phyloP scores from a whole-genome alignment of 2,113 vertebrate genomes.

The Tympanuchus pallidicinctus region DNA sequence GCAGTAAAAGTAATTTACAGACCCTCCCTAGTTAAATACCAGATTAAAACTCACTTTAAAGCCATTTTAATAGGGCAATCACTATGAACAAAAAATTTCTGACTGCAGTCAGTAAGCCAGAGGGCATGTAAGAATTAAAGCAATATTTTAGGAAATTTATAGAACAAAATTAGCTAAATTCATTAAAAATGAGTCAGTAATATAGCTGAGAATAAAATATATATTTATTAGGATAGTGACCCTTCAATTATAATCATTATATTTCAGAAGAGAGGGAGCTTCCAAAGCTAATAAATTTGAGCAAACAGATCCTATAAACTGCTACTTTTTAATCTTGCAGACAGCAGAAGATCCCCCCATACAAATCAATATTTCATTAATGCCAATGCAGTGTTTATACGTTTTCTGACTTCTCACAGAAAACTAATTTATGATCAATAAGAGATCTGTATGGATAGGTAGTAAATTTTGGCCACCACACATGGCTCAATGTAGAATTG shows the following conservation, averaged over 20 bases:
- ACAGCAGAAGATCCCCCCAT: background rate
- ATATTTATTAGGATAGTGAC: background rate
- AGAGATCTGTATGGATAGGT: background rate
- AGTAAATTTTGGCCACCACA: background rate
- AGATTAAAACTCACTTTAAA: background rate
- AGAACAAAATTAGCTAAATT: background rate
- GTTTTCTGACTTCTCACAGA: background rate
- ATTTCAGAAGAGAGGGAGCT: background rate
- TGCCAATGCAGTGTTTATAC: background rate
- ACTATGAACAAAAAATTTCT: background rate
- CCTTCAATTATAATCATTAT: background rate
- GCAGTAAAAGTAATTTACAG: background rate
- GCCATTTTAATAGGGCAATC: background rate
- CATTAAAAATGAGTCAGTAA: background rate
- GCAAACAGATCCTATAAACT: background rate
- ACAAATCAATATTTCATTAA: background rate
- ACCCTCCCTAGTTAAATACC: background rate
- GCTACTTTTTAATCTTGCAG: background rate
- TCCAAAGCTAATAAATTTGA: background rate
- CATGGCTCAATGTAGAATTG: background rate
- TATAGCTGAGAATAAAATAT: background rate
- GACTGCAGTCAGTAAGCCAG: background rate
- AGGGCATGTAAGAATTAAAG: background rate
- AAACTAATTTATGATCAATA: background rate
- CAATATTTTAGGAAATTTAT: background rate